These are phyloP conservation scores for Malaclemys terrapin DNA, from an alignment of 2,113 vertebrate species.

Conservation along the genomic window DNA sequence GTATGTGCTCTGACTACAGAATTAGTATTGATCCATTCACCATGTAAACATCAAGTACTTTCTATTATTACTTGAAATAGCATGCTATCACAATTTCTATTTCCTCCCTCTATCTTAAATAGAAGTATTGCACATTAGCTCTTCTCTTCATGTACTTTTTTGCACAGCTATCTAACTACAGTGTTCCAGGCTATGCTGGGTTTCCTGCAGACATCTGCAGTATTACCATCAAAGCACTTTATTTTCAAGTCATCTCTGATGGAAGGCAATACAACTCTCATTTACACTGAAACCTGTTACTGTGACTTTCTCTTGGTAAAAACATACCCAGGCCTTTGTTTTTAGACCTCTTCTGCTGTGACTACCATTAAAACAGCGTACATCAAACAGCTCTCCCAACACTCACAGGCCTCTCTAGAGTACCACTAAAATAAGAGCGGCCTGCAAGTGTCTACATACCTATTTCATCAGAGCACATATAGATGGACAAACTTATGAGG, in stretches of 20 bases:
- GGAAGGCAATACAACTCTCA: slow-evolving; percentile 79
- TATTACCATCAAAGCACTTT: slow-evolving; percentile 83
- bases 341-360: slow-evolving; percentile 41
- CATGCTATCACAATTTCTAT: slow-evolving; percentile 89
- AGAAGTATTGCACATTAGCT: slow-evolving; percentile 86
- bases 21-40: slow-evolving; percentile 88
- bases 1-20: slow-evolving; percentile 86
- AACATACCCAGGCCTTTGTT: slow-evolving; percentile 62
- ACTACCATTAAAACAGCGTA: slow-evolving; percentile 11
- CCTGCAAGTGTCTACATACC: slow-evolving; percentile 31
- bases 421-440: slow-evolving; percentile 24
- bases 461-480: slow-evolving; percentile 18
- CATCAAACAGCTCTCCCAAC: slow-evolving; percentile 41
- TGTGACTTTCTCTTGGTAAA: slow-evolving; percentile 60
- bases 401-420: slow-evolving; percentile 12
- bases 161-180: slow-evolving; percentile 84
- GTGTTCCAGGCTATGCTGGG: slow-evolving; percentile 76
- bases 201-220: slow-evolving; percentile 86
- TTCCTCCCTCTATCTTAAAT: slow-evolving; percentile 89
- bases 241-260: slow-evolving; percentile 83
- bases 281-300: slow-evolving; percentile 80
- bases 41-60: slow-evolving; percentile 88
- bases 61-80: slow-evolving; percentile 90
- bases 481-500: neutral
- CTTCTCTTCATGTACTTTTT: slow-evolving; percentile 83